Evolutionary conservation across 2,113 vertebrate species (phyloP), one percentile per base, ranked within the genome.

Genomic region (Ictidomys tridecemlineatus): DNA sequence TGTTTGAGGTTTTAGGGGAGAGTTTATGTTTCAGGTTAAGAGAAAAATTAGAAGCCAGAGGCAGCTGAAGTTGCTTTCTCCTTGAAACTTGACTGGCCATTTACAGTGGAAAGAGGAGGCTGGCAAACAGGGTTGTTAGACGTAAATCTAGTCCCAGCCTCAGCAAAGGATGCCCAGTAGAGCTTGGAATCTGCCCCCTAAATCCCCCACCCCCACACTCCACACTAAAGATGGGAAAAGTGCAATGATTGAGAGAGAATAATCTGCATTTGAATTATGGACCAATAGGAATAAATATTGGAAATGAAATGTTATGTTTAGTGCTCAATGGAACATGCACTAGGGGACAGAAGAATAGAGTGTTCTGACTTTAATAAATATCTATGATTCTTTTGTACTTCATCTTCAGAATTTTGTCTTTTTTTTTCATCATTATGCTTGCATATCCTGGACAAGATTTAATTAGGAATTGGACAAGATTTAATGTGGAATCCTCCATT

Each of bases 161-260:
- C 20, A 74, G 20, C 6, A 37, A 22, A 16, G 56, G 7, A 22
- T 56, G 22, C 20, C 42, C 37, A 56, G 9, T 24, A 39, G 45
- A 8, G 18, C 14, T n/a, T 53, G 24, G 24, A 63, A 63, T 28
- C 61, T 58, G 2, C 56, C 56, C 56, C 20, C 0, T 20, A 7
- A 58, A 58, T 8, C 13, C 18, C 14, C 24, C 18, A 11, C 1
- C 5, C 5, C n/a, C 16, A 24, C 2, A 37, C 3, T 53, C 14
- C 4, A 26, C 39, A 9, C 7, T 73, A 79, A 84, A 73, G 30
- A 92, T 7, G 16, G 28, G 10, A 34, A 45, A 84, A 58, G 14
- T 72, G n/a, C 34, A 26, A 65, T 67, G 11, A 88, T 0, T 20
- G 14, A 7, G n/a, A 11, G 20, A 11, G 20, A 80, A 65, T 32